These are phyloP conservation scores for Scartelaos histophorus DNA, from an alignment of 2,113 vertebrate genomes.

Conservation along the genomic window DNA sequence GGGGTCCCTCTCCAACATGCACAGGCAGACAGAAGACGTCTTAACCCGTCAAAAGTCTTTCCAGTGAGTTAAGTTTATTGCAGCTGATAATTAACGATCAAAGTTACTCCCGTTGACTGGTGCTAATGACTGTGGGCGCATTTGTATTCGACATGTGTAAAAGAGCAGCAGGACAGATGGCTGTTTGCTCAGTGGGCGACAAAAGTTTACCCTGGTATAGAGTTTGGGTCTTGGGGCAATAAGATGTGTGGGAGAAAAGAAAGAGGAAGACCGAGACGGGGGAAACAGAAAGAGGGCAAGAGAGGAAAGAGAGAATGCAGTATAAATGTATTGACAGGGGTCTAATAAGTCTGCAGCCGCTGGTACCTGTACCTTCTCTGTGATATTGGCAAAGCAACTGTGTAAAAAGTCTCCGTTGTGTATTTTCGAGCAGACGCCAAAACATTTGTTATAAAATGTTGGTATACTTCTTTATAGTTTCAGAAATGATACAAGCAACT, in stretches of 20 bases:
- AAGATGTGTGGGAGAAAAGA: not conserved
- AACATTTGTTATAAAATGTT: not conserved
- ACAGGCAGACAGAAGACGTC: not conserved
- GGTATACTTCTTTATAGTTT: not conserved
- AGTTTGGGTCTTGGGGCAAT: conserved; percentile 1
- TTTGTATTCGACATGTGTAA: conserved; percentile 33
- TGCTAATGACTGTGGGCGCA: not conserved
- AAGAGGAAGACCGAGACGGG: not conserved
- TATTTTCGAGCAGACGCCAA: conserved; percentile 4
- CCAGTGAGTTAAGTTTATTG: not conserved
- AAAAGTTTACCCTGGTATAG: conserved; percentile 17
- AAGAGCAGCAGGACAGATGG: conserved; percentile 34
- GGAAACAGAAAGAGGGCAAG: too few species aligned
- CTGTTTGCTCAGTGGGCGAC: conserved; percentile 18
- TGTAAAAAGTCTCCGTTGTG: conserved; percentile 7
- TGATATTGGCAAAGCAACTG: conserved; percentile 25
- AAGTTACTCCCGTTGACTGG: not conserved
- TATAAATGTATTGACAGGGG: conserved; percentile 38
- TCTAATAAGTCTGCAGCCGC: conserved; percentile 41
- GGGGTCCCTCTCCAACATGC: conserved; percentile 15
- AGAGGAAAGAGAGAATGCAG: not conserved
- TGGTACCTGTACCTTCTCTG: conserved; percentile 11
- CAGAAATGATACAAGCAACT: not conserved
- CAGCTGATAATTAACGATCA: conserved; percentile 16
- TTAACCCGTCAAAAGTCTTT: conserved; percentile 26